A percentile compares a stretch with the other conserved stretches of the same genome.
phyloP scores from a whole-genome alignment of 2,888 invertebrate species.

The Choreutis nemorana region DNA sequence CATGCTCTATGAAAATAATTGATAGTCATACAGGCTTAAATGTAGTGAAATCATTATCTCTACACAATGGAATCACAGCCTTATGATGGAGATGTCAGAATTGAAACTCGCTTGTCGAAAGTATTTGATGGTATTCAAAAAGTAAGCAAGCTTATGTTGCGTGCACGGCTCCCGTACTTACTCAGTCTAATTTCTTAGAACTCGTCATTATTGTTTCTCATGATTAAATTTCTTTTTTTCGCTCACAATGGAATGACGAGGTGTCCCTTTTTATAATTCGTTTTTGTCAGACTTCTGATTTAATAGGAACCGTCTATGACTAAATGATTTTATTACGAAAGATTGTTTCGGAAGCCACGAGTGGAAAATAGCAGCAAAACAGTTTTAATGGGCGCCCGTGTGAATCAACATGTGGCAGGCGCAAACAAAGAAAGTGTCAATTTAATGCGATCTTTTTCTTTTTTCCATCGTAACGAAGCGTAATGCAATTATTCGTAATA shows the following conservation, averaged over 20 bases:
- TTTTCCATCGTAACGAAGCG: conserved; percentile 61
- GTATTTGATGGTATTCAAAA: conserved; percentile 33
- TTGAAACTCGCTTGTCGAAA: conserved; percentile 15
- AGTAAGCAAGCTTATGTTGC: conserved; percentile 52
- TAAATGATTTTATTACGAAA: too few relatives aligned
- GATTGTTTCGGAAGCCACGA: too few relatives aligned
- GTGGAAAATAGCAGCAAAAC: too few relatives aligned
- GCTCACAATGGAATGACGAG: conserved; percentile 48
- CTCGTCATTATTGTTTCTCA: conserved; percentile 64
- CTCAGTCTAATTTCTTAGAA: conserved; percentile 59
- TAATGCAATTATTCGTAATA: conserved; percentile 65
- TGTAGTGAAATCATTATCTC: conserved; percentile 49
- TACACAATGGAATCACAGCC: conserved; percentile 17
- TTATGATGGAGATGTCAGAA: conserved; percentile 18
- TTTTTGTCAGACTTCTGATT: too few relatives aligned
- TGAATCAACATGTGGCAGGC: conserved; percentile 46
- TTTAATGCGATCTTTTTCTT: conserved; percentile 56
- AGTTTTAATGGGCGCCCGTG: conserved; percentile 21
- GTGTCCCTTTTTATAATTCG: conserved; percentile 42
- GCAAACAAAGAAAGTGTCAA: conserved; percentile 62
- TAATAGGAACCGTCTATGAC: too few relatives aligned
- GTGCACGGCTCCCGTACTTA: conserved; percentile 66
- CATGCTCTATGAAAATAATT: conserved; percentile 59
- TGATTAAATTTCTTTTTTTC: conserved; percentile 66
- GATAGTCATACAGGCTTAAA: conserved; percentile 62